phyloP scores from a whole-genome alignment of 2,113 vertebrate species.

The Ammodytes dubius region DNA sequence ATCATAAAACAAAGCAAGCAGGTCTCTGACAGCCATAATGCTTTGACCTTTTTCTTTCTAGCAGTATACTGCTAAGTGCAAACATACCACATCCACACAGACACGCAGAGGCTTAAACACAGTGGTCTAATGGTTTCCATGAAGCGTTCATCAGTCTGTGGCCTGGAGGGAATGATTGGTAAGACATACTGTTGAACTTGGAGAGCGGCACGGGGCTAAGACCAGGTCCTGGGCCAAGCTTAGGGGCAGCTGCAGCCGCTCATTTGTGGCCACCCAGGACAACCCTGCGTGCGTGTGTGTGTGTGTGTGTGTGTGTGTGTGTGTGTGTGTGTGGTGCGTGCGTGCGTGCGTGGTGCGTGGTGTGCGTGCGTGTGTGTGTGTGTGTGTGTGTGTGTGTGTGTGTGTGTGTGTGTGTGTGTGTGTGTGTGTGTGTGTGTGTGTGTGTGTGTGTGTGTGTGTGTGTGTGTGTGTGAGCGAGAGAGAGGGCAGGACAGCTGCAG shows the following conservation, averaged over 20 bases:
- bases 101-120: constrained; percentile 50
- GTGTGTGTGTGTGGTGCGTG: constrained; percentile 35
- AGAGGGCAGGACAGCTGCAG: constrained; percentile 72
- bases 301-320: constrained; percentile 16
- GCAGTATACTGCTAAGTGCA: constrained; percentile 38
- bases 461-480: too few species aligned
- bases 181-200: constrained; percentile 69
- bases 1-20: constrained; percentile 36
- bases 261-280: constrained; percentile 73
- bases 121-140: constrained; percentile 74
- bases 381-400: constrained; percentile 41
- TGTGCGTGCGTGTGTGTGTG: constrained; percentile 33
- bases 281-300: constrained; percentile 25
- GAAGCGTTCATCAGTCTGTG: constrained; percentile 58
- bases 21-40: constrained; percentile 25
- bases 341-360: constrained; percentile 24
- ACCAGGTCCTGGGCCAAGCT: constrained; percentile 57
- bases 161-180: constrained; percentile 56
- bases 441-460: too few species aligned
- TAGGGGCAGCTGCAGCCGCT: constrained; percentile 70
- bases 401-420: constrained; percentile 44
- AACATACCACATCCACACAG: constrained; percentile 57
- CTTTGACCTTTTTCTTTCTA: constrained; percentile 39
- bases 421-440: constrained; percentile 44
- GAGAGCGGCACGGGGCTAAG: constrained; percentile 48